These are phyloP conservation scores for Plectrocnemia conspersa DNA, from an alignment of 1,140 invertebrate species.

Conservation along the genomic window DNA sequence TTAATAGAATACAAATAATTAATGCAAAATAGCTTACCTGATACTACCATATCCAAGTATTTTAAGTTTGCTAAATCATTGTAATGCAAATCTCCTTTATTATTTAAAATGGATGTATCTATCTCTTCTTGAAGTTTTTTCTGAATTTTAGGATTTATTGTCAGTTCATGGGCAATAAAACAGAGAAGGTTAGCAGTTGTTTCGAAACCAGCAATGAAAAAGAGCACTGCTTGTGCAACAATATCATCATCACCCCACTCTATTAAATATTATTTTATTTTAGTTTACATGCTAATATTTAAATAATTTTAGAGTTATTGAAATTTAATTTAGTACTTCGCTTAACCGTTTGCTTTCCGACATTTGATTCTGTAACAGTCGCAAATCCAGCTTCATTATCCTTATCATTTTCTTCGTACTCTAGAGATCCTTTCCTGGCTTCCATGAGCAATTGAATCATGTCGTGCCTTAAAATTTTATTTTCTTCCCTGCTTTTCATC, in stretches of 20 bases:
- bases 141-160: slow-evolving; percentile 51
- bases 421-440: slow-evolving; percentile 35
- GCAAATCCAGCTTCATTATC: slow-evolving; percentile 38
- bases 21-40: no score
- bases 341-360: slow-evolving; percentile 30
- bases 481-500: slow-evolving; percentile 37
- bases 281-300: no score
- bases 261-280: no score
- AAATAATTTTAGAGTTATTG: neutral
- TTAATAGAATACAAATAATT: no score
- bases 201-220: slow-evolving; percentile 62
- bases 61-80: slow-evolving; percentile 47
- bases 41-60: slow-evolving; percentile 53
- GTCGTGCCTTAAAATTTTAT: slow-evolving; percentile 42
- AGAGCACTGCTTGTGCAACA: slow-evolving; percentile 56
- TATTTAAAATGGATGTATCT: slow-evolving; percentile 33
- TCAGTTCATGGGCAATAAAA: slow-evolving; percentile 48
- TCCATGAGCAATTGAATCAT: slow-evolving; percentile 48
- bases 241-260: slow-evolving; percentile 61
- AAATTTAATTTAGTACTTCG: slow-evolving; percentile 17
- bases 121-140: slow-evolving; percentile 44
- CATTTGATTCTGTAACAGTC: slow-evolving; percentile 38
- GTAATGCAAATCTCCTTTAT: slow-evolving; percentile 40
- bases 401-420: slow-evolving; percentile 23
- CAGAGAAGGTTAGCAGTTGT: slow-evolving; percentile 47